These are phyloP conservation scores for Passer domesticus DNA, from an alignment of 2,113 vertebrate species.

Conservation along the genomic window DNA sequence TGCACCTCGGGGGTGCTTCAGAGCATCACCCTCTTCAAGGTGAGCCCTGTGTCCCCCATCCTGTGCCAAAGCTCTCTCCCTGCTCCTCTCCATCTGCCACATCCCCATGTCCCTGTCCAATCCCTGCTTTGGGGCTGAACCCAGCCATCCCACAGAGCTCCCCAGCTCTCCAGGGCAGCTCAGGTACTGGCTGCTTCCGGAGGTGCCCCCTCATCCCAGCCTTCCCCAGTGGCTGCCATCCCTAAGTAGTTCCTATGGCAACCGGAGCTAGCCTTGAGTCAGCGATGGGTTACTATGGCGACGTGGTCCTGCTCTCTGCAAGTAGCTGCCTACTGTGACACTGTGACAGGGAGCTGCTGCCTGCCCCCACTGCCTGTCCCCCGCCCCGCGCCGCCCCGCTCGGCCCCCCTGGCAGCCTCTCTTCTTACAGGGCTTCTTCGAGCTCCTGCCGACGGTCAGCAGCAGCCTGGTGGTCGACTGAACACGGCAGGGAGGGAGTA, in stretches of 20 bases:
- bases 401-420: neutral
- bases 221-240: neutral
- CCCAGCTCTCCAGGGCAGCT: neutral
- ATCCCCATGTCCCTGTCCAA: rapidly evolving
- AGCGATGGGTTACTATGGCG: slow-evolving; percentile 55
- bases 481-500: rapidly evolving
- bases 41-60: neutral
- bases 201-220: neutral
- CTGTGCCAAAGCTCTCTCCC: rapidly evolving
- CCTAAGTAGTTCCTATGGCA: slow-evolving; percentile 62
- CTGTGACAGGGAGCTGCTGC: neutral
- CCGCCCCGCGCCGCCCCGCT: rapidly evolving
- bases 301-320: slow-evolving; percentile 1
- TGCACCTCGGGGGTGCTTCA: slow-evolving; percentile 92
- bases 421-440: slow-evolving; percentile 88
- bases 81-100: neutral
- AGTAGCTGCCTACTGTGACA: slow-evolving; percentile 21
- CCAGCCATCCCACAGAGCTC: neutral
- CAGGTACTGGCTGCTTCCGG: neutral
- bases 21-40: slow-evolving; percentile 92
- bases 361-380: neutral
- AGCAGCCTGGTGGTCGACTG: slow-evolving; percentile 81
- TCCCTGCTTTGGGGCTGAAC: neutral
- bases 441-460: slow-evolving; percentile 83
- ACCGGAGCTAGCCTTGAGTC: slow-evolving; percentile 61